Evolutionary conservation across 2,888 invertebrate genomes (phyloP).

Genomic region (Drosophila anomelani): DNA sequence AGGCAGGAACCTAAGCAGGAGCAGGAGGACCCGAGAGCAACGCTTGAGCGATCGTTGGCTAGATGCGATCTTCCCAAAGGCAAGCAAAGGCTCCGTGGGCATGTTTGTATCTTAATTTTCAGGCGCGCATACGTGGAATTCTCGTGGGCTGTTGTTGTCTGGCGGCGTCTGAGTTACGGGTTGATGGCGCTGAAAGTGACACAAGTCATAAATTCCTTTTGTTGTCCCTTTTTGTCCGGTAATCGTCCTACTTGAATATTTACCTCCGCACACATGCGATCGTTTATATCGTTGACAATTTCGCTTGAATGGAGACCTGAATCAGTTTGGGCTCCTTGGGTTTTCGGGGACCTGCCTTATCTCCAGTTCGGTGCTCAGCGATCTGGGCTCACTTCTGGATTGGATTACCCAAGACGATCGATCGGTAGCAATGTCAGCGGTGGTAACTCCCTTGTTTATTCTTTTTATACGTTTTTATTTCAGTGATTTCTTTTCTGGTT

Average conservation of each 20-base stretch:
- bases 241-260: conserved; percentile 41
- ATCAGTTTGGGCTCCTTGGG: conserved; percentile 50
- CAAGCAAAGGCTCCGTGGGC: conserved; percentile 66
- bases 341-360: conserved; percentile 51
- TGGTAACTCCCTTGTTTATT: conserved; percentile 68
- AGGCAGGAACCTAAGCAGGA: conserved; percentile 52
- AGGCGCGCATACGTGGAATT: conserved; percentile 79
- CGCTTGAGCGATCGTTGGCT: conserved; percentile 51
- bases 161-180: conserved; percentile 77
- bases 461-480: conserved; percentile 54
- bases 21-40: conserved; percentile 65
- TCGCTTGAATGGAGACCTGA: conserved; percentile 72
- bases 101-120: conserved; percentile 78
- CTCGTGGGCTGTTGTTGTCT: conserved; percentile 41
- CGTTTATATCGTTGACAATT: conserved; percentile 64
- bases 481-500: conserved; percentile 10
- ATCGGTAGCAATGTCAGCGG: conserved; percentile 74
- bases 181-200: conserved; percentile 81
- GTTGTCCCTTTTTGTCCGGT: conserved; percentile 48
- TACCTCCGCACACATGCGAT: conserved; percentile 30
- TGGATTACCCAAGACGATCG: conserved; percentile 61
- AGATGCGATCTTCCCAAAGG: conserved; percentile 63
- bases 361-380: conserved; percentile 43
- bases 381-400: conserved; percentile 57
- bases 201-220: conserved; percentile 82